Evolutionary conservation across 2,888 invertebrate species (phyloP).

Genomic region (Metacarcinus magister): DNA sequence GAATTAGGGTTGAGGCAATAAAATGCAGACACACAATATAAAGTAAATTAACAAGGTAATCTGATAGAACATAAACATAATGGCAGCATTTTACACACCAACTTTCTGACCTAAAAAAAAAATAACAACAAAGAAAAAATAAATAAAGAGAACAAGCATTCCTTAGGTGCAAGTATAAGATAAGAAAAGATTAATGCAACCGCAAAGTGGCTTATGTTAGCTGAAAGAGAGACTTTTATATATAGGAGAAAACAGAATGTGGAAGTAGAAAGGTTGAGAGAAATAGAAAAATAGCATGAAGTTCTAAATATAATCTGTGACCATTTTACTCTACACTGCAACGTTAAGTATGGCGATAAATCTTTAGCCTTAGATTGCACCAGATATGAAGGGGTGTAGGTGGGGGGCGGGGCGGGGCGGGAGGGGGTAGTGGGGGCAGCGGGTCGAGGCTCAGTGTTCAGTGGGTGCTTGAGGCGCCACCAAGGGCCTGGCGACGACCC

Average conservation of each 20-base stretch:
- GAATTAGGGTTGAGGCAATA: neutral
- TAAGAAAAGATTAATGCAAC: neutral
- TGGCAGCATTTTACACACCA: neutral
- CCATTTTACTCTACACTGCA: neutral
- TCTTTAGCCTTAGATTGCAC: neutral
- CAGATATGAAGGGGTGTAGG: neutral
- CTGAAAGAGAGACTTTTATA: neutral
- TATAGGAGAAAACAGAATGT: neutral
- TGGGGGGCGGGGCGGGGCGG: neutral
- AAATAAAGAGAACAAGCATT: neutral
- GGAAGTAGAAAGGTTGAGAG: too few relatives aligned
- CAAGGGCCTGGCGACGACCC: conserved; percentile 13
- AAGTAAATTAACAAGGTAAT: conserved; percentile 26
- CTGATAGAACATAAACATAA: neutral
- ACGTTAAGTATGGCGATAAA: neutral
- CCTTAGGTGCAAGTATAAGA: too few relatives aligned
- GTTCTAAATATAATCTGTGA: too few relatives aligned
- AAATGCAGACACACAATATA: conserved; percentile 26
- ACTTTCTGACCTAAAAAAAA: neutral
- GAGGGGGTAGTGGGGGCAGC: neutral
- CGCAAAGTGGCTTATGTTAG: neutral
- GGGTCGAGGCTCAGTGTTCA: neutral
- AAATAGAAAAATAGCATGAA: too few relatives aligned
- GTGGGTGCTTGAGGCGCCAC: conserved; percentile 13
- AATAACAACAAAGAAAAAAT: neutral